Conservation (phyloP, 2,888 invertebrate species). For the Diadromus collaris region DNA sequence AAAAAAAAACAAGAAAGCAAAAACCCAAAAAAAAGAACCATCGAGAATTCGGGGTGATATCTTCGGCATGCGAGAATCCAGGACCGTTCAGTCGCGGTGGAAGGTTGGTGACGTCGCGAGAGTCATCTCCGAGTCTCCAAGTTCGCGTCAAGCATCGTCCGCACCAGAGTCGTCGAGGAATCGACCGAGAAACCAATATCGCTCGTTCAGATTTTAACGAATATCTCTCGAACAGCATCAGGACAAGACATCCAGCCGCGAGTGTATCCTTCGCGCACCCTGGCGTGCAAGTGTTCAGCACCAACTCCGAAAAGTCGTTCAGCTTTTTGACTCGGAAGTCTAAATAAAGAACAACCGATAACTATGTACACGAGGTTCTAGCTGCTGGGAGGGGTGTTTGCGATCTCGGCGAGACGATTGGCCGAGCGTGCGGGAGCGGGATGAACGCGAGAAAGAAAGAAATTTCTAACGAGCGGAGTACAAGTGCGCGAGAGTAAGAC, state of each 20-base stretch:
- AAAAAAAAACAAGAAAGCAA: background rate
- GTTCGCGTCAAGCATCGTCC: slow-evolving; percentile 18
- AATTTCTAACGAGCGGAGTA: background rate
- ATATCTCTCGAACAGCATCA: background rate
- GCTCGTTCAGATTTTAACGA: background rate
- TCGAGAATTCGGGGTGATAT: background rate
- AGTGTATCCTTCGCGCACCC: background rate
- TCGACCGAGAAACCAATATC: slow-evolving; percentile 1
- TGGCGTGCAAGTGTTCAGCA: slow-evolving; percentile 4
- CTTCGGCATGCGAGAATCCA: slow-evolving; percentile 31
- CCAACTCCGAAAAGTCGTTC: slow-evolving; percentile 65
- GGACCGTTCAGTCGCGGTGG: slow-evolving; percentile 10
- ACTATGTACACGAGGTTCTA: slow-evolving; percentile 56
- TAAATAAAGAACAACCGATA: slow-evolving; percentile 72
- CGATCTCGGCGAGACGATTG: slow-evolving; percentile 27
- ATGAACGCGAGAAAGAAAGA: slow-evolving; percentile 19
- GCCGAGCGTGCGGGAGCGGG: slow-evolving; percentile 9
- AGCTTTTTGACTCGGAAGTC: slow-evolving; percentile 66
- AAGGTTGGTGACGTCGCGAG: slow-evolving; percentile 5
- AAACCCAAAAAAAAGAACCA: background rate
- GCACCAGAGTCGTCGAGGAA: slow-evolving; percentile 17
- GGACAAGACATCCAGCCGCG: background rate
- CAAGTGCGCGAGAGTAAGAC: background rate
- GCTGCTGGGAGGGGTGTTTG: slow-evolving; percentile 13
- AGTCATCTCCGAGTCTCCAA: background rate